phyloP scores from a whole-genome alignment of 2,797 vertebrate species.

The Sebastes minor region DNA sequence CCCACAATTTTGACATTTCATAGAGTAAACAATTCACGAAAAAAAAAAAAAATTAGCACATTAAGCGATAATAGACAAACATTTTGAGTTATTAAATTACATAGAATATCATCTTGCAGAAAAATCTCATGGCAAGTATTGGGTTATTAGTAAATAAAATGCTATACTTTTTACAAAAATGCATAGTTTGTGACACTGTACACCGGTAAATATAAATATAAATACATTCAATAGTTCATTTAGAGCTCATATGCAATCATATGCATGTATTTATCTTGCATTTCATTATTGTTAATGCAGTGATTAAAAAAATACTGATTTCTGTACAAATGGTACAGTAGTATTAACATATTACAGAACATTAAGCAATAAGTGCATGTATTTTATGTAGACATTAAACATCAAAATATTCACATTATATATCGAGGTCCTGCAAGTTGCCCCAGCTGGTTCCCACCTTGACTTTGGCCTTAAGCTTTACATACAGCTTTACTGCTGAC shows the following conservation, averaged over 20 bases:
- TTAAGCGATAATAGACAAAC: neutral
- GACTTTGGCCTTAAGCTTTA: conserved; percentile 91
- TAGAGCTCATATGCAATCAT: conserved; percentile 5
- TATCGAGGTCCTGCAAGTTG: conserved; percentile 88
- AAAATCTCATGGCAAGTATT: conserved; percentile 5
- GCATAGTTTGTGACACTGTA: neutral
- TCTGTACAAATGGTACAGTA: neutral
- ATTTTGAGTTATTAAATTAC: conserved; percentile 17
- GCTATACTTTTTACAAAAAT: neutral
- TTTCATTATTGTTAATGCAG: conserved; percentile 47
- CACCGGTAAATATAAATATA: neutral
- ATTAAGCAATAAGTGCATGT: neutral
- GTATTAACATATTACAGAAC: conserved; percentile 1
- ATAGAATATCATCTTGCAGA: neutral
- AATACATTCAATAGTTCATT: conserved; percentile 48
- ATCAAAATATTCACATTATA: conserved; percentile 65
- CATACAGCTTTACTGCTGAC: conserved; percentile 88
- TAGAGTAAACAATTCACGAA: neutral
- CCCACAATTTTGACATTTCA: neutral
- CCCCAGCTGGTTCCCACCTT: conserved; percentile 95
- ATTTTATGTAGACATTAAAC: neutral
- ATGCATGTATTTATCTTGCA: conserved; percentile 5
- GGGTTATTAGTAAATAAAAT: neutral
- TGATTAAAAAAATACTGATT: conserved; percentile 28
- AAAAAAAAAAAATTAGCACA: neutral